Conservation (phyloP, 2,113 vertebrate genomes). For the Perca flavescens region DNA sequence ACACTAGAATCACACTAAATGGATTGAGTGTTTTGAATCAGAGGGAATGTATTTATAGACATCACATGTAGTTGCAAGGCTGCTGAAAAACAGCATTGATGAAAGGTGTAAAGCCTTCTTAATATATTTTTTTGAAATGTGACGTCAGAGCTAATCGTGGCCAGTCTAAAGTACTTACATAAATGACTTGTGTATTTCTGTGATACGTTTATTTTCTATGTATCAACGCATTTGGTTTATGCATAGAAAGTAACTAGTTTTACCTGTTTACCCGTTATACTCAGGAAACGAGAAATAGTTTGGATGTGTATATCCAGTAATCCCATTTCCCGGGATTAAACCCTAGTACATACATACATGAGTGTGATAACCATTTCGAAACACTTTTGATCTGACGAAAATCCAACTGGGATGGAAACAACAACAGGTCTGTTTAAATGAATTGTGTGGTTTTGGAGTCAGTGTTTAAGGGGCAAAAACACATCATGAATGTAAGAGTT, state of each 20-base stretch:
- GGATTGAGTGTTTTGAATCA: background rate
- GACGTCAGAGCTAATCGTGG: too few species aligned
- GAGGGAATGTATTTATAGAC: background rate
- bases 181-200: too few species aligned
- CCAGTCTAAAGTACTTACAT: too few species aligned
- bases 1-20: conserved; percentile 11
- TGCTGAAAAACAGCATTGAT: background rate
- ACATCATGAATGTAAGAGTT: too few species aligned
- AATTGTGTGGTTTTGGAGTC: background rate
- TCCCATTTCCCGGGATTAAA: too few species aligned
- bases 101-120: background rate
- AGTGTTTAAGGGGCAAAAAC: too few species aligned
- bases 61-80: background rate
- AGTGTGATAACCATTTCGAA: background rate
- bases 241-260: too few species aligned
- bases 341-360: background rate
- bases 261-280: too few species aligned
- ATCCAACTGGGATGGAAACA: background rate
- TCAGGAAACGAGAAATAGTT: too few species aligned
- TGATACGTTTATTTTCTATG: too few species aligned
- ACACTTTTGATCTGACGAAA: background rate
- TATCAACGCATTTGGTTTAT: too few species aligned
- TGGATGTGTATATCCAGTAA: too few species aligned
- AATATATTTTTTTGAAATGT: background rate
- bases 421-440: background rate